These are phyloP conservation scores for Piprites chloris DNA, from an alignment of 2,113 vertebrate genomes.

Conservation along the genomic window DNA sequence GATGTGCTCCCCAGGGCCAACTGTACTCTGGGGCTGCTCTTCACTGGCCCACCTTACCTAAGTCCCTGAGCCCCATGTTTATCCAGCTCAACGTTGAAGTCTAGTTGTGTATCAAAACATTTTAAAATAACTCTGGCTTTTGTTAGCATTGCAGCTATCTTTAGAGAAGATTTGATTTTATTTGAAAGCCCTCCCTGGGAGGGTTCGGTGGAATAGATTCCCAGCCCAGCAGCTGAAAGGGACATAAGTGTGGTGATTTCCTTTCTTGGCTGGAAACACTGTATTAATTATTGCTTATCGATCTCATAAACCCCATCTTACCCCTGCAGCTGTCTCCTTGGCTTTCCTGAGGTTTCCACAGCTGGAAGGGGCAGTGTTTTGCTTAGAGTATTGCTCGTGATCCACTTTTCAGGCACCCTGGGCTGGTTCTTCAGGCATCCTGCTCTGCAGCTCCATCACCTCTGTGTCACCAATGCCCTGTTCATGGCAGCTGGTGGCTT, in stretches of 20 bases:
- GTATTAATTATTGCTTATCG: background rate
- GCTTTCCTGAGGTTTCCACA: background rate
- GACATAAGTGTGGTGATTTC: background rate
- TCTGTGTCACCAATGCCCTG: background rate
- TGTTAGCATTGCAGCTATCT: conserved; percentile 2
- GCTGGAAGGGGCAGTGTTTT: background rate
- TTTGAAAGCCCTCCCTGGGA: background rate
- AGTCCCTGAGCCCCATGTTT: background rate
- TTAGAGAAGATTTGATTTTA: background rate
- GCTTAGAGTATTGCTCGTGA: background rate
- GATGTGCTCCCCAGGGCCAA: fast-evolving
- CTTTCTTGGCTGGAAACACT: background rate
- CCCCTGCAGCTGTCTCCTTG: fast-evolving
- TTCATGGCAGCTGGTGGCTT: background rate
- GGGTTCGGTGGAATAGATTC: background rate
- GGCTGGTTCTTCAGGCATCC: background rate
- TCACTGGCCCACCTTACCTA: background rate
- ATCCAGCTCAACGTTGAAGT: background rate
- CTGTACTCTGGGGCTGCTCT: background rate
- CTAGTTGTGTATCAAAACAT: background rate
- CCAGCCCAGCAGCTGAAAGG: background rate
- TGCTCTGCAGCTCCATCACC: background rate
- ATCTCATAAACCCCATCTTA: background rate
- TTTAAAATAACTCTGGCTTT: conserved; percentile 18
- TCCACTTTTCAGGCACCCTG: background rate